These are phyloP conservation scores for Osmoderma eremita DNA, from an alignment of 2,888 invertebrate genomes.

Conservation along the genomic window DNA sequence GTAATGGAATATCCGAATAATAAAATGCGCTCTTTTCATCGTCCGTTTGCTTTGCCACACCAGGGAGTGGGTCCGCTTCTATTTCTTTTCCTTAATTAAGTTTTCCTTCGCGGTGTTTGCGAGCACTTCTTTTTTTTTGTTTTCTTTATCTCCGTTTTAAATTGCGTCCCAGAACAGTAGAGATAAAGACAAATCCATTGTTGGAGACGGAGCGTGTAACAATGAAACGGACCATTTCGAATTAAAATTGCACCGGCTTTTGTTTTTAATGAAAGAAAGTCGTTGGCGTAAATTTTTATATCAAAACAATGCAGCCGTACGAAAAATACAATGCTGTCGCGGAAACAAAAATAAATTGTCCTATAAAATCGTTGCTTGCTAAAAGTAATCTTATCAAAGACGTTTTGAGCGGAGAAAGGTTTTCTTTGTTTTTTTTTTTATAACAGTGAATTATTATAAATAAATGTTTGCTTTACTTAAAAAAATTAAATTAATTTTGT, in stretches of 20 bases:
- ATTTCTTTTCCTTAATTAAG: conserved; percentile 41
- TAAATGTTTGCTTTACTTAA: too few relatives aligned
- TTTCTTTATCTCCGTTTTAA: conserved; percentile 38
- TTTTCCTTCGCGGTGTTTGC: conserved; percentile 22
- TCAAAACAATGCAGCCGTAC: conserved; percentile 4
- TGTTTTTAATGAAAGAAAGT: conserved; percentile 21
- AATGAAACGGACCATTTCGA: conserved; percentile 26
- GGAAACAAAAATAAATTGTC: neutral
- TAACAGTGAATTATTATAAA: too few relatives aligned
- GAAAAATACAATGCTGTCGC: neutral
- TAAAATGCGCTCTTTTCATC: conserved; percentile 16
- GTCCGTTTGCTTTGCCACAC: neutral
- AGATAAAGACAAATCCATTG: conserved; percentile 30
- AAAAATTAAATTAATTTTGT: too few relatives aligned
- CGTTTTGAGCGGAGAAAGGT: too few relatives aligned
- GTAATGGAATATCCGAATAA: conserved; percentile 36
- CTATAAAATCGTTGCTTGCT: neutral
- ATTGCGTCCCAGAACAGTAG: conserved; percentile 24
- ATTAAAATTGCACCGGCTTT: conserved; percentile 2
- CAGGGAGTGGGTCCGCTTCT: conserved; percentile 12
- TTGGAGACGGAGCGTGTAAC: conserved; percentile 26
- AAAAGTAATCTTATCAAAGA: too few relatives aligned
- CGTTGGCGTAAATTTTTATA: conserved; percentile 18
- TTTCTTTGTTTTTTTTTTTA: too few relatives aligned
- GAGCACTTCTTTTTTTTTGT: too few relatives aligned